Evolutionary conservation across 2,113 vertebrate species (phyloP).

Genomic region (Gambusia holbrooki): DNA sequence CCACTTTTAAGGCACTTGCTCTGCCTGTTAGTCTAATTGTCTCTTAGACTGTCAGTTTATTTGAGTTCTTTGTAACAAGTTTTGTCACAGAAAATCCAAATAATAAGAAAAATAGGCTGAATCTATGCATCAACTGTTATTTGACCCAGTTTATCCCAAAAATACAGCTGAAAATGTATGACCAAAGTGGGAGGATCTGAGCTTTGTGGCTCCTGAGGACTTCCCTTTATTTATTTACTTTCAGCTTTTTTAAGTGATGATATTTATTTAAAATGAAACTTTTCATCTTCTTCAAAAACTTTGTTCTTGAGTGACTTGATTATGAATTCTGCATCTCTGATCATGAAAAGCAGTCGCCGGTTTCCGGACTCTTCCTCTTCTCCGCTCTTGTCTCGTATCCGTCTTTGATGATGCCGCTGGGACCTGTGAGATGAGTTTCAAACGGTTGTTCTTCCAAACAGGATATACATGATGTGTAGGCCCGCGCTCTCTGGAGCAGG

Average conservation of each 20-base stretch:
- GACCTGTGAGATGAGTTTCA: slow-evolving; percentile 73
- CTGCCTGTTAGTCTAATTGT: slow-evolving; percentile 18
- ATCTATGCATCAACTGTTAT: slow-evolving; percentile 65
- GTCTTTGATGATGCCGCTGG: slow-evolving; percentile 71
- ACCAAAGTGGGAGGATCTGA: slow-evolving; percentile 62
- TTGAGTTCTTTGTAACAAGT: slow-evolving; percentile 16
- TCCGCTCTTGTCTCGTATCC: slow-evolving; percentile 40
- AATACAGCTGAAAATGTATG: slow-evolving; percentile 51
- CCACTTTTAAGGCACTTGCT: slow-evolving; percentile 42
- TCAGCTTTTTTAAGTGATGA: slow-evolving; percentile 24
- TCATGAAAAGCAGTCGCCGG: slow-evolving; percentile 24
- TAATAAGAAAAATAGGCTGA: slow-evolving; percentile 45
- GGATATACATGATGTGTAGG: slow-evolving; percentile 75
- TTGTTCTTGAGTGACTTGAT: slow-evolving; percentile 43
- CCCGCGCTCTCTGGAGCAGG: slow-evolving; percentile 53
- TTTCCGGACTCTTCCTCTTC: slow-evolving; percentile 45
- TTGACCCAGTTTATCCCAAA: slow-evolving; percentile 61
- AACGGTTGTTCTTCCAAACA: slow-evolving; percentile 72
- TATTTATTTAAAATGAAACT: slow-evolving; percentile 47
- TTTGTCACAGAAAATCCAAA: slow-evolving; percentile 27
- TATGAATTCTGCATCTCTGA: slow-evolving; percentile 41
- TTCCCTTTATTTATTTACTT: slow-evolving; percentile 56
- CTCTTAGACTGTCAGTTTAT: slow-evolving; percentile 9
- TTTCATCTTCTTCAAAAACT: slow-evolving; percentile 44
- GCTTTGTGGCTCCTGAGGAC: slow-evolving; percentile 45